Percentiles rank a stretch among this genome's conserved stretches.
Conservation (phyloP, 2,113 vertebrate species). For the Pristiophorus japonicus region DNA sequence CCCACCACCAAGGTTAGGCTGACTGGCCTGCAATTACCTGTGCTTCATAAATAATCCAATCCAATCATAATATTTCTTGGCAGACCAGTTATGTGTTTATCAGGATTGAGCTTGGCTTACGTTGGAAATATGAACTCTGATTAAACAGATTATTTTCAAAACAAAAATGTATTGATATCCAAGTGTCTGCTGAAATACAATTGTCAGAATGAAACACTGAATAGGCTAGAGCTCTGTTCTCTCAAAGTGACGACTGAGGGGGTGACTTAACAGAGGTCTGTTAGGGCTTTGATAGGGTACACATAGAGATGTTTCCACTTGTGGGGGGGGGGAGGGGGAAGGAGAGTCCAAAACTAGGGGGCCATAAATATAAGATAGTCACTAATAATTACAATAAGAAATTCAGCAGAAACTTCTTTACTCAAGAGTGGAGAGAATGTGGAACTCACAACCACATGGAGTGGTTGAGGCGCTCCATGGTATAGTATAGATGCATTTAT, state of each 20-base stretch:
- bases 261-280: neutral
- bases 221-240: neutral
- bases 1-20: no score
- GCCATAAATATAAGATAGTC: no score
- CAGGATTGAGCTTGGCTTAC: neutral
- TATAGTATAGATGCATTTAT: no score
- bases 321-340: no score
- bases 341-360: no score
- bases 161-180: neutral
- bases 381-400: no score
- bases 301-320: neutral
- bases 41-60: neutral
- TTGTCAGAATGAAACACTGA: neutral
- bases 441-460: no score
- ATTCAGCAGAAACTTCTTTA: no score
- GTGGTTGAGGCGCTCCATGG: no score
- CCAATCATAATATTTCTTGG: neutral
- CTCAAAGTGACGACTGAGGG: neutral
- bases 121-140: neutral
- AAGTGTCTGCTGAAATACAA: neutral
- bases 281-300: neutral
- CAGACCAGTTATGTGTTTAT: neutral
- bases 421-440: no score
- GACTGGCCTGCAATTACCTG: no score
- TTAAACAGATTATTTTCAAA: neutral